Evolutionary conservation across 2,797 vertebrate genomes (phyloP), one percentile per base, ranked within the genome.

Genomic region (Falco novaeseelandiae): DNA sequence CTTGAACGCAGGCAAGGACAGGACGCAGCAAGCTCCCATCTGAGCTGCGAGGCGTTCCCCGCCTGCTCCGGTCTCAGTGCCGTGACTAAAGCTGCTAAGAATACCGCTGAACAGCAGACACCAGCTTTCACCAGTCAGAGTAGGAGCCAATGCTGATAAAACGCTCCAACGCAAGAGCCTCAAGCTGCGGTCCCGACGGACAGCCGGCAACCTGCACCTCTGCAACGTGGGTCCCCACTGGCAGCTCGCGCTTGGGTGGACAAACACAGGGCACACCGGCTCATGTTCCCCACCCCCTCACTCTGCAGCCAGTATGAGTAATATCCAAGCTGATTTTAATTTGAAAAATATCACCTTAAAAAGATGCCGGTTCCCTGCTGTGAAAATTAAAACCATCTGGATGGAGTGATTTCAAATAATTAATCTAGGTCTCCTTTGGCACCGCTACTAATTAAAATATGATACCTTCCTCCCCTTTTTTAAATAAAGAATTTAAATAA

Each of bases 331-430:
- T 96, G 98, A 98, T 98, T 98, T 98, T 98, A 98, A 98, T 98
- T 98, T 98, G 97, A 98, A 98, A 98, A 98, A 98, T 98, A 97
- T 98, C 96, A 98, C 97, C 97, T 97, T 97, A 97, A 97, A 97
- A 96, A 97, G 97, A 97, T 97, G 98, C 97, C 73, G 76, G 98
- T 97, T 97, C 98, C 98, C 97, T 97, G 98, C 98, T 98, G 98
- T 97, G 98, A 98, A 98, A 98, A 98, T 98, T 95, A 97, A 97
- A 98, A 97, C 98, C 98, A 98, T 97, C 97, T 98, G 98, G 97
- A 98, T 97, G 83, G 92, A 95, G 78, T 96, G 97, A 97, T 97
- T 97, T 98, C 98, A 97, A 98, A 97, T 98, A 98, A 98, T 98
- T 98, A 98, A 98, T 98, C 97, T 96, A 97, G 97, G 97, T 97